phyloP scores from a whole-genome alignment of 2,113 vertebrate species.

The Trogon surrucura region DNA sequence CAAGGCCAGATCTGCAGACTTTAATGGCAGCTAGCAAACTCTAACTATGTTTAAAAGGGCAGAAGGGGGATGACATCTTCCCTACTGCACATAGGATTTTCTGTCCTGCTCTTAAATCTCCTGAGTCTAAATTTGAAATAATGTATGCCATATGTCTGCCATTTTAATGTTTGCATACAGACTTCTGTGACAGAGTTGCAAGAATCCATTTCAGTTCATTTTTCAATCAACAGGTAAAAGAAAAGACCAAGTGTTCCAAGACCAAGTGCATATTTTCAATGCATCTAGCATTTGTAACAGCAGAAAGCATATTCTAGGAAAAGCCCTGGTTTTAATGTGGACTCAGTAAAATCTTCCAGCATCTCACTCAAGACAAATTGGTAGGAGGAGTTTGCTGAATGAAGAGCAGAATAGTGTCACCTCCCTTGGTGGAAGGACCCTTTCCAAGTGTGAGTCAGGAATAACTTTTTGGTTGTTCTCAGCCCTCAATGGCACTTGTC shows the following conservation, averaged over 20 bases:
- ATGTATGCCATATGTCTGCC: not conserved
- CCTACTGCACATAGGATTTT: not conserved
- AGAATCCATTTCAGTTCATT: not conserved
- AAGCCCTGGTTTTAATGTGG: not conserved
- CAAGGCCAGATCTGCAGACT: not conserved
- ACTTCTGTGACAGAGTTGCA: not conserved
- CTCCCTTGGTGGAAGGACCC: not conserved
- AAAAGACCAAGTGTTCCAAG: not conserved
- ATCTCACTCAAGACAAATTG: not conserved
- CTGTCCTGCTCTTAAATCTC: not conserved
- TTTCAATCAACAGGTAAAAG: not conserved
- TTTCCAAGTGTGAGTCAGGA: not conserved
- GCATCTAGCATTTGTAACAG: not conserved
- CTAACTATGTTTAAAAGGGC: not conserved
- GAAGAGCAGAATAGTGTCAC: not conserved
- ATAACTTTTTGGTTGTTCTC: not conserved
- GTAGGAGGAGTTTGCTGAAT: not conserved
- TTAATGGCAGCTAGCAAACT: not conserved
- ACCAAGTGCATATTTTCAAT: not conserved
- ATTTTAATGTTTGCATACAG: not conserved
- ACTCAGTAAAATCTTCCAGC: not conserved
- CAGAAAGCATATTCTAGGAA: not conserved
- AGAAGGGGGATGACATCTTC: not conserved
- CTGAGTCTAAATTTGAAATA: slow-evolving; percentile 3
- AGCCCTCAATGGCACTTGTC: not conserved